These are phyloP conservation scores for Agrotis segetum DNA, from an alignment of 2,888 invertebrate species.

Conservation along the genomic window DNA sequence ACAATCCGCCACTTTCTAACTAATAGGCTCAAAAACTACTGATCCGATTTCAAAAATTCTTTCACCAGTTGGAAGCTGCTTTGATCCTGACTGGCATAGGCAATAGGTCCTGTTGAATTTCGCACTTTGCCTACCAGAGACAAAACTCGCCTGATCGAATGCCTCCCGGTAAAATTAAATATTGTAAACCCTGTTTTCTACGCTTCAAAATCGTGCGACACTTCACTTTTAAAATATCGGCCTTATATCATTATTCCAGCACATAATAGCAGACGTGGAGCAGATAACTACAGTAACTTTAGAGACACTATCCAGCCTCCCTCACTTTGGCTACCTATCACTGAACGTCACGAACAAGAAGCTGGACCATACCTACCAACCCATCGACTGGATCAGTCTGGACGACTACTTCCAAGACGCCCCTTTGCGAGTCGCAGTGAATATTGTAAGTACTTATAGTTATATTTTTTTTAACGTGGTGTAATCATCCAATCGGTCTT, in stretches of 20 bases:
- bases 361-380: constrained; percentile 35
- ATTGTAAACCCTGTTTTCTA: no score
- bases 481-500: no score
- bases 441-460: constrained; percentile 76
- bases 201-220: background rate
- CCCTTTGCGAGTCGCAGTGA: constrained; percentile 74
- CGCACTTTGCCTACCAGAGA: no score
- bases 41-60: no score
- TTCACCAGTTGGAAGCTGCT: no score
- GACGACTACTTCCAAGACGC: constrained; percentile 62
- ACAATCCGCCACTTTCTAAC: no score
- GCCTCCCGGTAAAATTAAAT: no score
- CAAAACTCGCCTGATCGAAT: no score
- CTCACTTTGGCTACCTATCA: constrained; percentile 71
- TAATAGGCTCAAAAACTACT: no score
- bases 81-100: no score
- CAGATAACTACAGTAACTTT: constrained; percentile 73
- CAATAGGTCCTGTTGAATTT: no score
- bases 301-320: constrained; percentile 73
- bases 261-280: constrained; percentile 80
- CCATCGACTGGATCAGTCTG: constrained; percentile 75
- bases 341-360: constrained; percentile 73
- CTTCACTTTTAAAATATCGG: background rate
- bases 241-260: constrained; percentile 69
- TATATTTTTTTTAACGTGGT: no score